These are phyloP conservation scores for Paraescarpia echinospica DNA, from an alignment of 1,140 invertebrate species.

Conservation along the genomic window DNA sequence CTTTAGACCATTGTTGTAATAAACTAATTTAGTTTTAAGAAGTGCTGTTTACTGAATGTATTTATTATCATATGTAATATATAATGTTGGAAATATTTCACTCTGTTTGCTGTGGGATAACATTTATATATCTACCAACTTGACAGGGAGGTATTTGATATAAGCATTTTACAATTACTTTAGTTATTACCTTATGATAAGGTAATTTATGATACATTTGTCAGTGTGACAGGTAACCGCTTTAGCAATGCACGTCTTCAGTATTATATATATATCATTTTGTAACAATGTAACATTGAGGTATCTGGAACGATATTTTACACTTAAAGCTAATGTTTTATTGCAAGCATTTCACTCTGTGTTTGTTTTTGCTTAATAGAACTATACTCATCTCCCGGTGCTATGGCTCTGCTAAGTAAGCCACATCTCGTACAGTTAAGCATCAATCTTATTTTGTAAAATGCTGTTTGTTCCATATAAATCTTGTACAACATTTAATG, in stretches of 20 bases:
- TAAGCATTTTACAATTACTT: background rate
- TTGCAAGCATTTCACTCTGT: background rate
- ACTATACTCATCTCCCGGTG: too few relatives aligned
- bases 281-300: background rate
- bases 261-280: background rate
- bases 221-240: background rate
- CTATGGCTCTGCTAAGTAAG: too few relatives aligned
- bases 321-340: background rate
- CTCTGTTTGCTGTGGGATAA: background rate
- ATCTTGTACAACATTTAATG: too few relatives aligned
- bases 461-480: too few relatives aligned
- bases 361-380: background rate
- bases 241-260: background rate
- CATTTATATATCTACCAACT: background rate
- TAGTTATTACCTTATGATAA: background rate
- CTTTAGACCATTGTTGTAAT: background rate
- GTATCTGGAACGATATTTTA: background rate
- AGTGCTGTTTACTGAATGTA: background rate
- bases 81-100: background rate
- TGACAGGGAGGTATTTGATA: background rate
- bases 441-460: too few relatives aligned
- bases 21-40: background rate
- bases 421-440: too few relatives aligned
- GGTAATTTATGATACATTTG: background rate
- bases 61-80: background rate